A percentile compares a stretch with the other conserved stretches of the same genome.
Evolutionary conservation across 2,797 vertebrate genomes (phyloP).

Genomic region (Vultur gryphus): DNA sequence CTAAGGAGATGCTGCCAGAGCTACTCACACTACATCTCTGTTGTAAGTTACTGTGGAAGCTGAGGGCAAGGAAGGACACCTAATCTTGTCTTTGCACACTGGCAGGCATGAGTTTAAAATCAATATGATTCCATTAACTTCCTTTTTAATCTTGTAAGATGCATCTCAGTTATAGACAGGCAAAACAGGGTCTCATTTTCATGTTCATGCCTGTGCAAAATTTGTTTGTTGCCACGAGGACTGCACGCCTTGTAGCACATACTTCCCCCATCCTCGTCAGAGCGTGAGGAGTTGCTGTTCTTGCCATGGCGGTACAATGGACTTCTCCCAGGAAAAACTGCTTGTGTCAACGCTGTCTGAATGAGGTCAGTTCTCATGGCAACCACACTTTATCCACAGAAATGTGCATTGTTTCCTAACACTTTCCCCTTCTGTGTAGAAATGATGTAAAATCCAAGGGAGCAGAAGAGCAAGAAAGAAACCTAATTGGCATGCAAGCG

Average conservation of each 20-base stretch:
- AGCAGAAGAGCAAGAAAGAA: not conserved
- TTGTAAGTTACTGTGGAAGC: not conserved
- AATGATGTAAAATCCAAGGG: not conserved
- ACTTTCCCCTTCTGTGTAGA: not conserved
- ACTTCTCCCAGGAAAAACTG: not conserved
- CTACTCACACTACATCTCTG: not conserved
- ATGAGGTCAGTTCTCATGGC: conserved; percentile 23
- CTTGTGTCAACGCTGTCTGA: not conserved
- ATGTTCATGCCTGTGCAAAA: not conserved
- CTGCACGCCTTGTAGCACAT: fast-evolving
- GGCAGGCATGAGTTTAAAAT: not conserved
- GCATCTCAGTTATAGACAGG: not conserved
- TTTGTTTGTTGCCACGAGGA: not conserved
- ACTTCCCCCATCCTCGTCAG: not conserved
- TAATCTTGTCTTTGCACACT: not conserved
- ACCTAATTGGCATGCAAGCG: not conserved
- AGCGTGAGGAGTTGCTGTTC: not conserved
- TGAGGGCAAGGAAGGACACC: not conserved
- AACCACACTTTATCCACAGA: not conserved
- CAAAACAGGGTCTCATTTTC: not conserved
- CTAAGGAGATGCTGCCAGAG: not conserved
- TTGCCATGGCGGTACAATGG: not conserved
- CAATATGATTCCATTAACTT: not conserved
- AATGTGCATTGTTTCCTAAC: not conserved
- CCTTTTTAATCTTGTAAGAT: not conserved